Conservation (phyloP, 2,113 vertebrate genomes). For the Polypterus bichir region DNA sequence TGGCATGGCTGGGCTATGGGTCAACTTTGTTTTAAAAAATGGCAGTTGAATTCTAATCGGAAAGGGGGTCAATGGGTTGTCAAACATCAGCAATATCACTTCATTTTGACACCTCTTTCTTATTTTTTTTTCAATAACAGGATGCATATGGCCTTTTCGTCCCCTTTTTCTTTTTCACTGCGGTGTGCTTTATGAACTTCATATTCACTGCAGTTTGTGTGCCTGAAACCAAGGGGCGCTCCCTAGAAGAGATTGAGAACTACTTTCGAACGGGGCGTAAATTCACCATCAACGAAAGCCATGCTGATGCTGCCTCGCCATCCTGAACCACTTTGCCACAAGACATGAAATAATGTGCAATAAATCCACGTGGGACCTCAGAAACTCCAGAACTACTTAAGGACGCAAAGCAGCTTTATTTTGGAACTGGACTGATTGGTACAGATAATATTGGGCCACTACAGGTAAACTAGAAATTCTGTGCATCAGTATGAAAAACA, state of each 20-base stretch:
- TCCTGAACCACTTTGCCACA: no score
- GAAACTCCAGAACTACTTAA: not conserved
- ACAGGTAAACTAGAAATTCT: no score
- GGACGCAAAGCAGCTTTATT: no score
- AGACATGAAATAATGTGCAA: not conserved
- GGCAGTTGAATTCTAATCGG: no score
- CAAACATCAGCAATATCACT: no score
- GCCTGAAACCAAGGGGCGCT: conserved; percentile 77
- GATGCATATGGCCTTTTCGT: conserved; percentile 52
- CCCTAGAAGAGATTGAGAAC: conserved; percentile 85
- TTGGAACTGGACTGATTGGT: no score
- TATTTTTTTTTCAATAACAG: conserved; percentile 30
- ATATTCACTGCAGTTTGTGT: conserved; percentile 72
- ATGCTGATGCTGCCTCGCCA: no score
- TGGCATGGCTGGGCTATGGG: no score
- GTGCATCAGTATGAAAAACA: no score
- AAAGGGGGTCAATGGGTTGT: no score
- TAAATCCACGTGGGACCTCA: not conserved
- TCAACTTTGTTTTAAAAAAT: no score
- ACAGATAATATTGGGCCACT: no score
- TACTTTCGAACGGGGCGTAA: conserved; percentile 63
- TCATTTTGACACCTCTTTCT: not conserved
- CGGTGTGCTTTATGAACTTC: conserved; percentile 60
- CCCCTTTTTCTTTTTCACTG: conserved; percentile 71
- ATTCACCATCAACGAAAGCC: conserved; percentile 38